A percentile compares a stretch with the other conserved stretches of the same genome.
Conservation (phyloP, 2,113 vertebrate genomes). For the Lasiurus cinereus region DNA sequence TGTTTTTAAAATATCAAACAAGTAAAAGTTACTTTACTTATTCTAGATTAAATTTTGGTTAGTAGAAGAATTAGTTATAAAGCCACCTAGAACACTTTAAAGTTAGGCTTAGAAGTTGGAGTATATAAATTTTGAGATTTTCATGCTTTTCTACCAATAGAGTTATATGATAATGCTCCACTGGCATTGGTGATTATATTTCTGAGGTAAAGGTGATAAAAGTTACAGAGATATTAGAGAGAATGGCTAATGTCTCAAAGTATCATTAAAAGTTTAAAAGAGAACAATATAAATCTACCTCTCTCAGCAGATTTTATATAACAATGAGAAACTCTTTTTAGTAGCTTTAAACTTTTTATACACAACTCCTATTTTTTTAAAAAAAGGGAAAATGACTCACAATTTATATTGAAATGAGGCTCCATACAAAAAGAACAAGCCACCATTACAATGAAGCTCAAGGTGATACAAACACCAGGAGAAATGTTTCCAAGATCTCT, state of each 20-base stretch:
- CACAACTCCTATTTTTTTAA: neutral
- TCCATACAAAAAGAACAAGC: slow-evolving; percentile 16
- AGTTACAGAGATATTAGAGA: neutral
- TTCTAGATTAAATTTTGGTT: neutral
- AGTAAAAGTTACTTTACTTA: slow-evolving; percentile 26
- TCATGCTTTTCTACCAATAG: neutral
- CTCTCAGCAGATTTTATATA: neutral
- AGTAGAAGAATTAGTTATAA: slow-evolving; percentile 6
- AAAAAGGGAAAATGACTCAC: slow-evolving; percentile 14
- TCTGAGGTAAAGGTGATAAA: neutral
- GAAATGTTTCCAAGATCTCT: slow-evolving; percentile 32
- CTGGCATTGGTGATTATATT: neutral
- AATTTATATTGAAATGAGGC: neutral
- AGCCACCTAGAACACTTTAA: neutral
- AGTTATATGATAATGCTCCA: neutral
- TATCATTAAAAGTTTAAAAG: neutral
- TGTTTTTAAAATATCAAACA: neutral
- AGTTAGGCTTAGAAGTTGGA: slow-evolving; percentile 9
- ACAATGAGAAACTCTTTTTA: slow-evolving; percentile 26
- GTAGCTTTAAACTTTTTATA: neutral
- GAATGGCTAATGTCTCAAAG: neutral
- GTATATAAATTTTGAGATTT: neutral
- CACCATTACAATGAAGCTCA: slow-evolving; percentile 47
- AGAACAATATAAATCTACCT: neutral
- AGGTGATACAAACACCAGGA: slow-evolving; percentile 26